phyloP scores from a whole-genome alignment of 2,797 vertebrate species.

The Lacerta viridis region DNA sequence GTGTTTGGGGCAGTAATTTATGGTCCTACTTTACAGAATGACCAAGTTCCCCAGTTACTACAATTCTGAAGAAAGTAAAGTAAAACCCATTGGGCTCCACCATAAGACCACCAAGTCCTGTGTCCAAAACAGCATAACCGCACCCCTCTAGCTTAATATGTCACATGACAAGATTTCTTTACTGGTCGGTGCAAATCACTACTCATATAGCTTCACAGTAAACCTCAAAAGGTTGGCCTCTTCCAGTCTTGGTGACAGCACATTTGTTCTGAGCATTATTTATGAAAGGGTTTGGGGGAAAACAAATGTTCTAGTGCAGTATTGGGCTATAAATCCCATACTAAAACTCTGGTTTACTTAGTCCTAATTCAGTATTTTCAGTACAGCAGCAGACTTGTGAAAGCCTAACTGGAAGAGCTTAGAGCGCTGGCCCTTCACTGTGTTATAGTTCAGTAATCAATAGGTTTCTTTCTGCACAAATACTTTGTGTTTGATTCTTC shows the following conservation, averaged over 20 bases:
- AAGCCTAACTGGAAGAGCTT: conserved; percentile 49
- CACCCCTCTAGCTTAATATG: too few relatives aligned
- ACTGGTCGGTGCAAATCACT: neutral
- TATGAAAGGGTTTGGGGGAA: neutral
- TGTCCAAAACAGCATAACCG: too few relatives aligned
- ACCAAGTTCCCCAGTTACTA: too few relatives aligned
- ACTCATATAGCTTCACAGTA: conserved; percentile 22
- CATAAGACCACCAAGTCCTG: too few relatives aligned
- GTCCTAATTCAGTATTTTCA: conserved; percentile 36
- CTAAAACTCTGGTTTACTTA: conserved; percentile 43
- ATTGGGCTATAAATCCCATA: conserved; percentile 1
- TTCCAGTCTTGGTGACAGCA: neutral
- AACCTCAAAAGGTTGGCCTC: conserved; percentile 24
- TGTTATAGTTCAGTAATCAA: conserved; percentile 22
- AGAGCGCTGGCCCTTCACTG: conserved; percentile 20
- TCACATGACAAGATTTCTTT: conserved; percentile 5
- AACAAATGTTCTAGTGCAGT: neutral
- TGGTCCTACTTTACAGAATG: too few relatives aligned
- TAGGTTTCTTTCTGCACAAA: conserved; percentile 1
- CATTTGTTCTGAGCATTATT: conserved; percentile 21
- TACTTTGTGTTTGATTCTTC: conserved; percentile 22
- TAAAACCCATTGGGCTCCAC: too few relatives aligned
- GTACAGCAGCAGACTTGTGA: conserved; percentile 30
- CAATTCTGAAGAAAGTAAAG: too few relatives aligned
- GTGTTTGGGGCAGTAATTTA: too few relatives aligned